Conservation (phyloP, 2,113 vertebrate genomes). For the Syngnathoides biaculeatus region DNA sequence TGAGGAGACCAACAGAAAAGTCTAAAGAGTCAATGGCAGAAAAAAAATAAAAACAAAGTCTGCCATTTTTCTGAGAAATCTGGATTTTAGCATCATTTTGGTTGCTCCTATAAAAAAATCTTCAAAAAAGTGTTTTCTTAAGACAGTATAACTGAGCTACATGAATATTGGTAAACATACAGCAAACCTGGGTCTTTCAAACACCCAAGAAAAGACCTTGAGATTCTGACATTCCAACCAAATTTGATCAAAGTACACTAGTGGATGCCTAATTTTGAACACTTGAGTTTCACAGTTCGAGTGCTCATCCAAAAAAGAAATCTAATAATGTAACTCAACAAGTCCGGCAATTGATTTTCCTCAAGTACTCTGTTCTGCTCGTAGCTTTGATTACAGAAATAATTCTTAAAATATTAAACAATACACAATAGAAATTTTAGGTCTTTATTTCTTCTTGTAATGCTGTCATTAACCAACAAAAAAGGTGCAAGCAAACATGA, state of each 20-base stretch:
- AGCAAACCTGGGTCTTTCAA: no score
- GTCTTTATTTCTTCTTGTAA: constrained; percentile 17
- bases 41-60: background rate
- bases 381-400: background rate
- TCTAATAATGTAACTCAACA: no score
- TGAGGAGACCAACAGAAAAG: background rate
- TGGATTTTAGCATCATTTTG: background rate
- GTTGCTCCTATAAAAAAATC: no score
- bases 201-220: no score
- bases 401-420: background rate
- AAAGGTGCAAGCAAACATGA: background rate
- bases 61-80: background rate
- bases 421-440: constrained; percentile 16
- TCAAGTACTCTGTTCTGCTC: no score
- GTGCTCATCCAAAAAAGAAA: no score
- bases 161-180: no score
- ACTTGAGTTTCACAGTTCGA: background rate
- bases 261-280: background rate
- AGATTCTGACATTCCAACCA: background rate
- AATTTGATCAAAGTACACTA: background rate
- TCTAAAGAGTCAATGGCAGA: background rate
- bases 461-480: constrained; percentile 19
- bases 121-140: no score
- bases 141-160: no score
- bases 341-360: no score